A percentile compares a stretch with the other conserved stretches of the same genome.
phyloP scores from a whole-genome alignment of 1,140 invertebrate genomes.

The Conus ventricosus region DNA sequence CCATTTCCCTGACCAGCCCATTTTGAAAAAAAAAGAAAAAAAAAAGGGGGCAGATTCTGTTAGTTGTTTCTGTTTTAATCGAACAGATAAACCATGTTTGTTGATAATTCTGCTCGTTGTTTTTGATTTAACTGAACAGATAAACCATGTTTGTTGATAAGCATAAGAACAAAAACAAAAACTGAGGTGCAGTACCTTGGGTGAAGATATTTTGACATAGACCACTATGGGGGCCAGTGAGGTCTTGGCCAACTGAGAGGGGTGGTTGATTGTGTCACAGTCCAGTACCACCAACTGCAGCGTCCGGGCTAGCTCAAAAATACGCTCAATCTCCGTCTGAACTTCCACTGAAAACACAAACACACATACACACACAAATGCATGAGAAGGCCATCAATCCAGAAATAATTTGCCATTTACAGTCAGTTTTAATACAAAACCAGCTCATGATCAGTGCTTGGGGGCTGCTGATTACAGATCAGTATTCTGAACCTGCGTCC shows the following conservation, averaged over 20 bases:
- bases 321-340: constrained; percentile 98
- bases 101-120: no score
- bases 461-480: no score
- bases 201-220: constrained; percentile 99
- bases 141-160: not conserved
- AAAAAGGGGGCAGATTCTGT: no score
- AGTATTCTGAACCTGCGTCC: no score
- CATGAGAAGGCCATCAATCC: not conserved
- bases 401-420: no score
- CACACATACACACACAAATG: not conserved
- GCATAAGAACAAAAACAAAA: not conserved
- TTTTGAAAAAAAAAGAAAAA: no score
- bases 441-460: no score
- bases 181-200: constrained; percentile 83
- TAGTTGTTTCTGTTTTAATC: no score
- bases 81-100: no score
- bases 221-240: constrained; percentile 98
- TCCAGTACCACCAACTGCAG: constrained; percentile 97
- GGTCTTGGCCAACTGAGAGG: constrained; percentile 98
- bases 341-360: constrained; percentile 82
- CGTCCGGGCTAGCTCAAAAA: constrained; percentile 98
- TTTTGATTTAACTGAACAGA: not conserved
- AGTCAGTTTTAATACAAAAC: no score
- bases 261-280: constrained; percentile 99
- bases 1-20: no score